Base-by-base conservation (phyloP, 2,113 vertebrate genomes). In the Stomatorhinus ivindoensis region DNA sequence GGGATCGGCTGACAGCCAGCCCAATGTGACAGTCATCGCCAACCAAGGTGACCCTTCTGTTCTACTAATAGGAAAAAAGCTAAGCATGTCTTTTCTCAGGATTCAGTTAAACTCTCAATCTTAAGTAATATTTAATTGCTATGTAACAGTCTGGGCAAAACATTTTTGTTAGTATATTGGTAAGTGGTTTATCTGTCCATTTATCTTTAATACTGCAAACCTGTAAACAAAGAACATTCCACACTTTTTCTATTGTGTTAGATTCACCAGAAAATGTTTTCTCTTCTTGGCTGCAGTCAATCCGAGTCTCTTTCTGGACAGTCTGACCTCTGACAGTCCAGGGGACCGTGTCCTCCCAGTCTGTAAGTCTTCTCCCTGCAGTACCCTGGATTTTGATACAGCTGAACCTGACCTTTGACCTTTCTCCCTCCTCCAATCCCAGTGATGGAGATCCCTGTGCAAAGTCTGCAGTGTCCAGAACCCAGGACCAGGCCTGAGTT, bases 371-470 rank as follows among this genome's bases (percentile, higher is more conserved):
- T 17, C 73, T 55, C 19, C 55, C 44, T 39, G 35, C 27, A 17
- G 42, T 87, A 7, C 17, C n/a, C 3, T 21, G 19, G 61, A 7
- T 86, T 61, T 39, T 73, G 31, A 61, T 76, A 35, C 0, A 27
- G 6, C 88, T 82, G 42, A 39, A 17, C 69, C 9, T 80, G 0
- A 11, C 17, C 31, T 4, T 50, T 89, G 61, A 27, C 44, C 86
- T 42, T 44, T 89, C 27, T 65, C 27, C 65, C 10, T 17, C 6
- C 90, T 2, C 3, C 53, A 88, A 88, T 89, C 87, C 44, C 89
- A 96, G 95, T 96, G 92, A 94, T 94, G 89, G 96, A 96, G 91
- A 95, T 96, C 88, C 93, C 89, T 91, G 27, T 96, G 0, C 93
- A 95, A 89, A 95, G 94, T 86, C 94, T 96, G 89, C 94, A 95